These are phyloP conservation scores for Zygothrica quintamaculata DNA, from an alignment of 2,888 invertebrate species.

Conservation along the genomic window DNA sequence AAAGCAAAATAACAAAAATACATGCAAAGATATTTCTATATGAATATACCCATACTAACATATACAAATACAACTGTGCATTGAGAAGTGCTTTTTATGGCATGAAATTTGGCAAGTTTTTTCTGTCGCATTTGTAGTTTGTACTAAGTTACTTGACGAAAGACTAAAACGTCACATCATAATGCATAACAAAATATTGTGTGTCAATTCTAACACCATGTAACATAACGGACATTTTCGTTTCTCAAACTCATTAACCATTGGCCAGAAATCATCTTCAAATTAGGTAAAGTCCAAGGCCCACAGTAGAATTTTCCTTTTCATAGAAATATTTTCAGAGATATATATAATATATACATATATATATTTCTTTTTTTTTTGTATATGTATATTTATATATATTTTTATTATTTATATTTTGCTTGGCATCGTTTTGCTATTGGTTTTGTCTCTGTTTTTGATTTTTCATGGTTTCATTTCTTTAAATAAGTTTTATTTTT, in stretches of 20 bases:
- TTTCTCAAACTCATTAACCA: constrained; percentile 10
- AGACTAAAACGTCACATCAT: constrained; percentile 19
- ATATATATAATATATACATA: background rate
- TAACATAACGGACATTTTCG: constrained; percentile 2
- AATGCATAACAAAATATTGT: constrained; percentile 13
- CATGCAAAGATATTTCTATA: constrained; percentile 5
- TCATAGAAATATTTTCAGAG: constrained; percentile 21
- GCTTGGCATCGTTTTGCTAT: constrained; percentile 60
- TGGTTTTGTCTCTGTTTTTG: constrained; percentile 66
- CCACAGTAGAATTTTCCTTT: constrained; percentile 33
- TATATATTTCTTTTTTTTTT: constrained; percentile 22
- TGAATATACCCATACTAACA: constrained; percentile 15
- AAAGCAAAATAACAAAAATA: constrained; percentile 59
- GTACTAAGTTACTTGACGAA: constrained; percentile 17
- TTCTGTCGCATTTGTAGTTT: constrained; percentile 46
- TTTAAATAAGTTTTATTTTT: constrained; percentile 83
- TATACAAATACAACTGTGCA: constrained; percentile 38
- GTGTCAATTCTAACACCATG: constrained; percentile 9
- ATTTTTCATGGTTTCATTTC: constrained; percentile 84
- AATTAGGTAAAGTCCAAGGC: constrained; percentile 50
- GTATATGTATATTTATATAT: constrained; percentile 3
- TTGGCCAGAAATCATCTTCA: constrained; percentile 37
- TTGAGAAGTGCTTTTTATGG: constrained; percentile 76
- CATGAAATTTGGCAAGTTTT: constrained; percentile 50
- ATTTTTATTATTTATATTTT: constrained; percentile 67